Evolutionary conservation across 1,140 invertebrate species (phyloP).

Genomic region (Caenorhabditis tropicalis): DNA sequence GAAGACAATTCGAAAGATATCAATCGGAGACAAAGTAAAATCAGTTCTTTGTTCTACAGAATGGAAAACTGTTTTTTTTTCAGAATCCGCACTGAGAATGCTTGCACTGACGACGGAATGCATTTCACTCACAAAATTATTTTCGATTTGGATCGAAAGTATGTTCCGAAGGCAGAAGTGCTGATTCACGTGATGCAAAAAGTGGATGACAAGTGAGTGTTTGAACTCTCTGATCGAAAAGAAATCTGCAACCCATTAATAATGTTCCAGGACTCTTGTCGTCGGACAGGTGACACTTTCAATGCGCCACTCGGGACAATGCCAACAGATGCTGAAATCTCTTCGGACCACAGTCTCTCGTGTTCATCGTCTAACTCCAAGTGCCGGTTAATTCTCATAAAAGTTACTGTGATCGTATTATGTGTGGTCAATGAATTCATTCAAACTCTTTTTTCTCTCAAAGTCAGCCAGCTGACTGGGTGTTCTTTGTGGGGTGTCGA

Average conservation of each 20-base stretch:
- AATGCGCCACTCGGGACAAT: slow-evolving; percentile 20
- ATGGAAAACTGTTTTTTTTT: neutral
- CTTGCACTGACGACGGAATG: slow-evolving; percentile 25
- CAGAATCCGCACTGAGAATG: neutral
- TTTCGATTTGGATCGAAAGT: slow-evolving; percentile 18
- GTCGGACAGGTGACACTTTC: slow-evolving; percentile 30
- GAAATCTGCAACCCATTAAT: neutral
- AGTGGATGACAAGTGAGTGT: neutral
- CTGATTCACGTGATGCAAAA: neutral
- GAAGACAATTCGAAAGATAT: neutral
- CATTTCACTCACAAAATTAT: slow-evolving; percentile 8
- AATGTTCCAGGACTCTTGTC: neutral
- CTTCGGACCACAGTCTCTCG: slow-evolving; percentile 4
- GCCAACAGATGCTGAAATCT: neutral
- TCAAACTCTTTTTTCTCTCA: neutral
- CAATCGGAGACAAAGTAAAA: neutral
- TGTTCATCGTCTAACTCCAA: slow-evolving; percentile 18
- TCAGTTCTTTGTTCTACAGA: neutral
- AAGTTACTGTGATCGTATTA: neutral
- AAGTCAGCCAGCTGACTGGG: neutral
- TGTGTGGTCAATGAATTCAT: neutral
- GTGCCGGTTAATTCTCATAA: slow-evolving; percentile 7
- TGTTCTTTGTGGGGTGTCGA: neutral
- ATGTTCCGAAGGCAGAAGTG: slow-evolving; percentile 20
- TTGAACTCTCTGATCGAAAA: neutral